These are phyloP conservation scores for Thalassoma bifasciatum DNA, from an alignment of 2,113 vertebrate genomes.

Conservation along the genomic window DNA sequence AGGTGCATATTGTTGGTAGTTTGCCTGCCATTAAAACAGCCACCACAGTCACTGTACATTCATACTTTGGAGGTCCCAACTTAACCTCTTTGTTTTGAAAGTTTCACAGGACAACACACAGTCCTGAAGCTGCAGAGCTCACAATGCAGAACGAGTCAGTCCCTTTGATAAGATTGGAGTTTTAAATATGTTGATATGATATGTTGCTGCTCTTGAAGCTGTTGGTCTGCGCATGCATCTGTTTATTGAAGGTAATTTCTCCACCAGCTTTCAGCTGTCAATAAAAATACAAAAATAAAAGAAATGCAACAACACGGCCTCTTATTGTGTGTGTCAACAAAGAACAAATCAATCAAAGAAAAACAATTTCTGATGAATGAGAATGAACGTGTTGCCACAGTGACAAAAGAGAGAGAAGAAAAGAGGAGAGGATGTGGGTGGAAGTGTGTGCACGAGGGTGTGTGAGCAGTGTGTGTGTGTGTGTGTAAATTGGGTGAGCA, in stretches of 20 bases:
- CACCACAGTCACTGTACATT: too few species aligned
- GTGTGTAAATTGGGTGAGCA: constrained; percentile 35
- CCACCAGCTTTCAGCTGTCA: constrained; percentile 37
- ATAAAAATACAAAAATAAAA: constrained; percentile 42
- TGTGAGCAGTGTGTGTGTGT: not conserved
- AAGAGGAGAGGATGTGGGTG: constrained; percentile 34
- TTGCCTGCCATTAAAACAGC: too few species aligned
- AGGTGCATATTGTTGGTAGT: too few species aligned
- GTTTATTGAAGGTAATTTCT: constrained; percentile 34
- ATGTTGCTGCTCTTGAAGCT: not conserved
- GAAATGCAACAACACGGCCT: constrained; percentile 26
- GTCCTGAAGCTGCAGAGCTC: too few species aligned
- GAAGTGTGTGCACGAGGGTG: constrained; percentile 6
- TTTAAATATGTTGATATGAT: not conserved
- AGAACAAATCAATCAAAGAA: constrained; percentile 54
- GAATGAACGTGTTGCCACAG: constrained; percentile 46
- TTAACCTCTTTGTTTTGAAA: too few species aligned
- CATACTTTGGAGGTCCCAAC: too few species aligned
- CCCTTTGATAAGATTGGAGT: not conserved
- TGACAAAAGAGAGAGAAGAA: constrained; percentile 50
- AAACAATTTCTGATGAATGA: constrained; percentile 68
- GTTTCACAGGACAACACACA: too few species aligned
- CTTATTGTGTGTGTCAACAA: constrained; percentile 36
- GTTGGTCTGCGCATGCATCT: not conserved
- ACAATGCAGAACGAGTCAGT: too few species aligned